Base-by-base conservation (phyloP, 2,888 invertebrate genomes). In the Sinohyriopsis cumingii region DNA sequence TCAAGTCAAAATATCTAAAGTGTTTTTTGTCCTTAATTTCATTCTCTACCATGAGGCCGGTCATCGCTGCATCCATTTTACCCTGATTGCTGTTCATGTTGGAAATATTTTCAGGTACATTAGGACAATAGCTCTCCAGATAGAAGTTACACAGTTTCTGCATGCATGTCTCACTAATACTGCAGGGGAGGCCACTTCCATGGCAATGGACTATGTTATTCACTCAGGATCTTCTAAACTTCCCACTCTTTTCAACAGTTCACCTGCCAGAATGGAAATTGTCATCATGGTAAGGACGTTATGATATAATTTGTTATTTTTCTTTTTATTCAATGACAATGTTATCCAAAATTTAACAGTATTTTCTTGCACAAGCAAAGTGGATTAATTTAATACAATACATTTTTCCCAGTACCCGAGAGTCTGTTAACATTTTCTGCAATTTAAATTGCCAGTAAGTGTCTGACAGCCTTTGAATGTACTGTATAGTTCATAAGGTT, bases 101-200 rank as follows among this genome's bases (percentile, higher is more conserved):
- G 45, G 45, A 45, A 45, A 56, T 61, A 61, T 22, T 77, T 94
- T 94, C 87, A 94, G 93, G 78, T 93, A 96, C 78, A 94, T 96
- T 79, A 94, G 93, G 69, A 95, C 95, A 0, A 94, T 96, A 77
- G 92, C 93, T 7, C 91, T 94, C n/a, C 96, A 97, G 89, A 93
- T 94, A 81, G 95, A 96, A 82, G 92, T 96, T 0, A 93, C 94
- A 0, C 94, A 94, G 69, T 88, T 82, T 72, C 75, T 90, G 59
- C 80, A 85, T 55, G 77, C 79, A 33, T 87, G 86, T 77, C 75
- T 86, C 45, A 82, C 80, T 59, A 77, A 73, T 56, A 70, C 75
- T 33, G 74, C 73, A 61, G 76, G 80, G 15, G 80, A 82, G 60
- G 77, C 82, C 20, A 75, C 81, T 0, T 74, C 80, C 24, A 69